Conservation (phyloP, 2,888 invertebrate genomes). For the Azorinus chamasolen region DNA sequence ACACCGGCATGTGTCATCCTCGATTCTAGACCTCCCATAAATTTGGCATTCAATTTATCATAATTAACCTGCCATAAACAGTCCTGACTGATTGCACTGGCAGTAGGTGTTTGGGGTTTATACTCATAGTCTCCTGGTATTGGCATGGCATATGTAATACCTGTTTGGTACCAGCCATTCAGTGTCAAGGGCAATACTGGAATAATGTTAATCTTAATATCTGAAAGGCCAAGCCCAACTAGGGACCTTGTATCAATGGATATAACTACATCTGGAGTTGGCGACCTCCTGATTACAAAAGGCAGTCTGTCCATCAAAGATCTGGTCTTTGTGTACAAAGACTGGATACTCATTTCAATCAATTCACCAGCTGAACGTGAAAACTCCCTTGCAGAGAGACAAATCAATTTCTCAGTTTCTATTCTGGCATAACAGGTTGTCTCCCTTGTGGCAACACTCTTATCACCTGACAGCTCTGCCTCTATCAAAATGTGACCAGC, state of each 20-base stretch:
- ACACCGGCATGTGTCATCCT: slow-evolving; percentile 65
- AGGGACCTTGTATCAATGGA: slow-evolving; percentile 74
- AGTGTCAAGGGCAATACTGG: slow-evolving; percentile 73
- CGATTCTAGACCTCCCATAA: slow-evolving; percentile 50
- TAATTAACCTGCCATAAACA: slow-evolving; percentile 70
- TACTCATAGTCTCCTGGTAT: slow-evolving; percentile 40
- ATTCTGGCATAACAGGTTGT: slow-evolving; percentile 3
- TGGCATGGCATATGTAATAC: slow-evolving; percentile 72
- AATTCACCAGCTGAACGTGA: slow-evolving; percentile 59
- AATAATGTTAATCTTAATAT: slow-evolving; percentile 70
- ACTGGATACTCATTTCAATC: slow-evolving; percentile 69
- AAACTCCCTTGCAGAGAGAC: slow-evolving; percentile 67
- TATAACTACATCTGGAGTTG: slow-evolving; percentile 61
- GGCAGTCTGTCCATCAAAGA: slow-evolving; percentile 72
- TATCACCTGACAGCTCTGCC: slow-evolving; percentile 25
- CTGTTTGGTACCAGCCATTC: slow-evolving; percentile 64
- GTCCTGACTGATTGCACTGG: slow-evolving; percentile 46
- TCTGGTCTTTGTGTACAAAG: slow-evolving; percentile 68
- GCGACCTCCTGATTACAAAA: slow-evolving; percentile 68
- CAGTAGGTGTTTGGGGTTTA: slow-evolving; percentile 38
- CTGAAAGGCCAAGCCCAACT: slow-evolving; percentile 71
- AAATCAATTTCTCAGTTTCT: slow-evolving; percentile 12
- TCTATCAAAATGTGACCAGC: slow-evolving; percentile 72
- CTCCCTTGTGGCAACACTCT: slow-evolving; percentile 6
- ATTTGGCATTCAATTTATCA: slow-evolving; percentile 61